Evolutionary conservation across 2,797 vertebrate species (phyloP).

Genomic region (Lutjanus argentimaculatus): DNA sequence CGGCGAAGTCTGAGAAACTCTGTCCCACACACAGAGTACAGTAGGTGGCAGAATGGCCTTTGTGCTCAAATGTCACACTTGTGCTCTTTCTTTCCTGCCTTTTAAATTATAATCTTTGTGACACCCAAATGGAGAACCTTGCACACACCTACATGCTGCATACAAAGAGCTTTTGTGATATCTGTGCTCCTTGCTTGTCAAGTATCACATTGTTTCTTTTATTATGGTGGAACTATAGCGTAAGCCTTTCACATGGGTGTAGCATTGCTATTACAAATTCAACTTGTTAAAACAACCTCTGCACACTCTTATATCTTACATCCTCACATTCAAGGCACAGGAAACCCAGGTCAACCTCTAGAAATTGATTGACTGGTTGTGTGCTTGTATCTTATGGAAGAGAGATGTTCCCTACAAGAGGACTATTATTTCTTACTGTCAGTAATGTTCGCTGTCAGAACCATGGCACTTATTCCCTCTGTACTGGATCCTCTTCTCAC

Average conservation of each 20-base stretch:
- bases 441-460: conserved; percentile 46
- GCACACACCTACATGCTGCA: conserved; percentile 48
- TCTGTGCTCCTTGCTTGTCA: conserved; percentile 18
- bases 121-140: conserved; percentile 32
- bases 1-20: conserved; percentile 32
- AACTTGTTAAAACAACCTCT: conserved; percentile 6
- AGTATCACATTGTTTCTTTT: conserved; percentile 24
- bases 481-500: conserved; percentile 9
- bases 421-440: conserved; percentile 27
- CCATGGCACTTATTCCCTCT: conserved; percentile 53
- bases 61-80: conserved; percentile 69
- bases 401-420: conserved; percentile 24
- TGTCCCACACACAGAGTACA: conserved; percentile 46
- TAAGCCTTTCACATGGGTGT: neutral
- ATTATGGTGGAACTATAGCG: neutral
- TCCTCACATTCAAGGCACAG: neutral
- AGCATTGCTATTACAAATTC: neutral
- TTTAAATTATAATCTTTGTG: conserved; percentile 65
- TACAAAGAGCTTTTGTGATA: conserved; percentile 48
- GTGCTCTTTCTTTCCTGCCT: conserved; percentile 46
- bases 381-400: conserved; percentile 3
- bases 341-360: neutral
- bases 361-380: neutral
- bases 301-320: neutral
- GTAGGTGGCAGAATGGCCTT: conserved; percentile 61